These are phyloP conservation scores for Cydia strobilella DNA, from an alignment of 1,140 invertebrate species.

Conservation along the genomic window DNA sequence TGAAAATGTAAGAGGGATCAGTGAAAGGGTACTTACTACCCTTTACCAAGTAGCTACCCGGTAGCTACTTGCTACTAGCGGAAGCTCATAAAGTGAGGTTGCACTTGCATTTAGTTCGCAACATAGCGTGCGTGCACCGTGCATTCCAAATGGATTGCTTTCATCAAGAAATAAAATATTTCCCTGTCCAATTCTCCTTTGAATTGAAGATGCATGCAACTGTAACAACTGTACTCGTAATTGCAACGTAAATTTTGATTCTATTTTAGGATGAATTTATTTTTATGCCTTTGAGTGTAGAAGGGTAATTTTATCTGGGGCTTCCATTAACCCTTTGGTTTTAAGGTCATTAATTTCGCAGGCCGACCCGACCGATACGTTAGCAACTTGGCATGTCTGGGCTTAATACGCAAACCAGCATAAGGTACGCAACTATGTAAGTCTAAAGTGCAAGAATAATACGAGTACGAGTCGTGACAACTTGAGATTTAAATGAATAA, in stretches of 20 bases:
- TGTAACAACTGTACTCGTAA: neutral
- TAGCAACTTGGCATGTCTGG: neutral
- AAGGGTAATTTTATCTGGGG: constrained; percentile 5
- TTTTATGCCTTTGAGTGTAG: neutral
- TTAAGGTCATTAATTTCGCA: constrained; percentile 24
- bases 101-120: constrained; percentile 24
- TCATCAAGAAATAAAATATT: constrained; percentile 15
- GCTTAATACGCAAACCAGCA: too few relatives aligned
- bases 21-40: too few relatives aligned
- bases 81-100: neutral
- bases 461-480: too few relatives aligned
- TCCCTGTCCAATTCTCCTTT: constrained; percentile 4
- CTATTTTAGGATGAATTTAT: neutral
- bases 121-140: neutral
- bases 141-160: constrained; percentile 13
- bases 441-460: too few relatives aligned
- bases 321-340: constrained; percentile 27
- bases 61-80: neutral
- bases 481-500: too few relatives aligned
- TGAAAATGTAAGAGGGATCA: constrained; percentile 4
- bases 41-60: too few relatives aligned
- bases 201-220: constrained; percentile 8
- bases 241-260: neutral
- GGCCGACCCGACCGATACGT: neutral
- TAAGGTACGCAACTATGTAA: neutral